phyloP scores from a whole-genome alignment of 2,888 invertebrate genomes.

The Blera fallax region DNA sequence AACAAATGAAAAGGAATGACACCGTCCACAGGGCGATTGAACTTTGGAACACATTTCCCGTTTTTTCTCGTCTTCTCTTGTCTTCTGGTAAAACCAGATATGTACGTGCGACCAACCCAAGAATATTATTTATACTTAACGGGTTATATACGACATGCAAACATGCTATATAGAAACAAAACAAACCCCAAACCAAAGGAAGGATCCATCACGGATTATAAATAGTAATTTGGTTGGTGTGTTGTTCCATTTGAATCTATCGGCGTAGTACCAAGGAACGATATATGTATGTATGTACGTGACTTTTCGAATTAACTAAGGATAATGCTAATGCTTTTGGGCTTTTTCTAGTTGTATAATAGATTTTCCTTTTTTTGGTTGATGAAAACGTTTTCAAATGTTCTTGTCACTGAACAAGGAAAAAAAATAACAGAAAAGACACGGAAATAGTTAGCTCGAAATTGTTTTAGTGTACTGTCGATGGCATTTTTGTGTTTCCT shows the following conservation, averaged over 20 bases:
- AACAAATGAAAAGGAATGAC: slow-evolving; percentile 43
- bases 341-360: background rate
- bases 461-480: too few relatives aligned
- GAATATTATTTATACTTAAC: slow-evolving; percentile 51
- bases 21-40: slow-evolving; percentile 43
- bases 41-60: slow-evolving; percentile 22
- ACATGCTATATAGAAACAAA: slow-evolving; percentile 45
- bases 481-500: too few relatives aligned
- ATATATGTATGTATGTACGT: too few relatives aligned
- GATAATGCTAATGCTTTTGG: slow-evolving; percentile 12
- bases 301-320: slow-evolving; percentile 49
- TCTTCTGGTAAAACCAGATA: background rate
- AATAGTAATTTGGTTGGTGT: slow-evolving; percentile 53
- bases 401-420: background rate
- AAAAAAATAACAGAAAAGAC: too few relatives aligned
- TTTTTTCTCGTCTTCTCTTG: background rate
- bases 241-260: slow-evolving; percentile 42
- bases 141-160: slow-evolving; percentile 52
- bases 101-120: slow-evolving; percentile 25
- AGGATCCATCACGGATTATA: slow-evolving; percentile 53
- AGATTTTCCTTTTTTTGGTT: background rate
- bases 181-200: slow-evolving; percentile 10
- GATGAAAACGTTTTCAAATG: background rate
- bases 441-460: too few relatives aligned
- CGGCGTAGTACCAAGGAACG: background rate